phyloP scores from a whole-genome alignment of 2,113 vertebrate species.

The Pardalotus punctatus region DNA sequence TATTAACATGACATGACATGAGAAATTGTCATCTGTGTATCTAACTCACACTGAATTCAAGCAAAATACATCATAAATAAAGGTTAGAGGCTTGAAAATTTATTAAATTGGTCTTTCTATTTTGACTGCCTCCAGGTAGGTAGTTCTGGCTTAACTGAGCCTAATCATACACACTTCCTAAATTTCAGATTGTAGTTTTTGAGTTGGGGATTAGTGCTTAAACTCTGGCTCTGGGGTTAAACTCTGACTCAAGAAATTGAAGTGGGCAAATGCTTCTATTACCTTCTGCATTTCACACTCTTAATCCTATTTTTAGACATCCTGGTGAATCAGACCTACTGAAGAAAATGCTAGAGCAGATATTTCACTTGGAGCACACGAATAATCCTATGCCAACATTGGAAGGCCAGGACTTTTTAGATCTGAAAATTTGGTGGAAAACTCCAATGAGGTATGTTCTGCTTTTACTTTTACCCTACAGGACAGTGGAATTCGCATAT shows the following conservation, averaged over 20 bases:
- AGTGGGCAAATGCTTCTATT: neutral
- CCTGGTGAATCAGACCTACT: neutral
- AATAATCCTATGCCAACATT: neutral
- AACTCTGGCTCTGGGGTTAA: neutral
- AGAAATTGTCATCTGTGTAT: neutral
- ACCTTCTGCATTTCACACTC: neutral
- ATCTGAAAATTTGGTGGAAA: neutral
- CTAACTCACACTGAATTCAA: neutral
- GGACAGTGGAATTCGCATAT: neutral
- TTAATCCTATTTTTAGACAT: neutral
- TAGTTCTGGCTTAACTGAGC: neutral
- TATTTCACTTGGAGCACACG: neutral
- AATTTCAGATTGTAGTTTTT: neutral
- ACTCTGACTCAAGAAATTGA: neutral
- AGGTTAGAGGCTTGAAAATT: neutral
- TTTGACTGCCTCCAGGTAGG: neutral
- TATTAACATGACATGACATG: neutral
- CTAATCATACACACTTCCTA: neutral
- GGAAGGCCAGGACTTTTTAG: neutral
- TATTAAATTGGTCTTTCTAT: neutral
- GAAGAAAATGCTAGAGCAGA: neutral
- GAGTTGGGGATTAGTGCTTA: neutral
- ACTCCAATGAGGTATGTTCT: neutral
- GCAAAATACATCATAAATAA: neutral
- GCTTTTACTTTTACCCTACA: neutral